Percentiles rank a stretch among this genome's conserved stretches.
These are phyloP conservation scores for Phenganax marumi DNA, from an alignment of 92 coral and sea anemone genomes.

Conservation along the genomic window DNA sequence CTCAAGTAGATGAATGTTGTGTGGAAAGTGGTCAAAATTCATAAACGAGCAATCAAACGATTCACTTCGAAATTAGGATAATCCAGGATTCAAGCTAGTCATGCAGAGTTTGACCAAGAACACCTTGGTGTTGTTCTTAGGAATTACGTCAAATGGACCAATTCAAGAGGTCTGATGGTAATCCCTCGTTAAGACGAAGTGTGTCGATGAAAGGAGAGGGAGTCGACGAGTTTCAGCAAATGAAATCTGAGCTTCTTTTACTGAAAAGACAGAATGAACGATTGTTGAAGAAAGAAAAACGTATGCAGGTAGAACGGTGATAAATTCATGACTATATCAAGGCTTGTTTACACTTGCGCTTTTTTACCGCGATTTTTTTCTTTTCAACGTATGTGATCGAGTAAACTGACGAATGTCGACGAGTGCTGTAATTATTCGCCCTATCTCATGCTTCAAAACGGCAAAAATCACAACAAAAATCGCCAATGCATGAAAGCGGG, in stretches of 20 bases:
- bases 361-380: too few species aligned
- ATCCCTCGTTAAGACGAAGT: conserved; percentile 78
- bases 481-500: too few species aligned
- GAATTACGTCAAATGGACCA: conserved; percentile 97
- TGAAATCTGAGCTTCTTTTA: conserved; percentile 78
- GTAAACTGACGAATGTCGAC: too few species aligned
- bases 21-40: too few species aligned
- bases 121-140: conserved; percentile 35
- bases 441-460: too few species aligned
- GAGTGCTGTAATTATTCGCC: too few species aligned
- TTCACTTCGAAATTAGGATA: not conserved
- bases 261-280: conserved; percentile 79
- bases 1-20: too few species aligned
- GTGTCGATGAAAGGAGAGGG: conserved; percentile 64
- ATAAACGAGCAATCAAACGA: too few species aligned
- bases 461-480: too few species aligned
- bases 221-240: conserved; percentile 63
- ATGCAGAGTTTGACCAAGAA: not conserved
- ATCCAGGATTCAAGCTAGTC: not conserved
- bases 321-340: too few species aligned
- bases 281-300: conserved; percentile 81
- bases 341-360: too few species aligned
- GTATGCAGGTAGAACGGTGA: conserved; percentile 67
- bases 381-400: too few species aligned
- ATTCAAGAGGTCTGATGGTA: conserved; percentile 50